A percentile compares a stretch with the other conserved stretches of the same genome.
phyloP scores from a whole-genome alignment of 2,888 invertebrate genomes.

The Leptodirus hochenwartii region DNA sequence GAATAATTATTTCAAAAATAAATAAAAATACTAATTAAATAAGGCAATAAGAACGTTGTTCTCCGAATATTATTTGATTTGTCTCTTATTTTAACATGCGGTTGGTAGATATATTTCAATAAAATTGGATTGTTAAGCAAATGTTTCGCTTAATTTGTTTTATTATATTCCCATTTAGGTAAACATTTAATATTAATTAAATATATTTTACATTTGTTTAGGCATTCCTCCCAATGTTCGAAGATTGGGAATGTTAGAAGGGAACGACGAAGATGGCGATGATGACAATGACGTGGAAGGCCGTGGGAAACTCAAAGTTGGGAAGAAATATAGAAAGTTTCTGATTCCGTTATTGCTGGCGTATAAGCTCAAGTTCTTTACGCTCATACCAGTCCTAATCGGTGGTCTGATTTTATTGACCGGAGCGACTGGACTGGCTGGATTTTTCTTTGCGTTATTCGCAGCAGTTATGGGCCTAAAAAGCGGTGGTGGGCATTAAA shows the following conservation, averaged over 20 bases:
- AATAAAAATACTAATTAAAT: too few relatives aligned
- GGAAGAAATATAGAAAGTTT: slow-evolving; percentile 46
- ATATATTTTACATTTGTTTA: too few relatives aligned
- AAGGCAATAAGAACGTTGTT: too few relatives aligned
- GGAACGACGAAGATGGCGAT: slow-evolving; percentile 9
- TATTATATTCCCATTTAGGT: too few relatives aligned
- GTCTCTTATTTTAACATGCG: too few relatives aligned
- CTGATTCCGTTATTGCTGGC: slow-evolving; percentile 60
- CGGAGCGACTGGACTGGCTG: slow-evolving; percentile 63
- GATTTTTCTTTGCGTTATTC: slow-evolving; percentile 76
- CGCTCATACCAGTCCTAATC: slow-evolving; percentile 56
- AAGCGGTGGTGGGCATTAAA: slow-evolving; percentile 23
- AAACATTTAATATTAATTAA: too few relatives aligned
- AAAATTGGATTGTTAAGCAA: too few relatives aligned
- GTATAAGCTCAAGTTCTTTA: slow-evolving; percentile 68
- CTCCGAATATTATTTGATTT: too few relatives aligned
- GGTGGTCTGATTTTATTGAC: slow-evolving; percentile 53
- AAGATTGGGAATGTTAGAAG: slow-evolving; percentile 7
- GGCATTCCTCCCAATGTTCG: too few relatives aligned
- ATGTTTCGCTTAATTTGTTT: too few relatives aligned
- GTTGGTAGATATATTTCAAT: too few relatives aligned
- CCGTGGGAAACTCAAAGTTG: slow-evolving; percentile 16
- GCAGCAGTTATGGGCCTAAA: slow-evolving; percentile 66
- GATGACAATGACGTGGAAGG: slow-evolving; percentile 11
- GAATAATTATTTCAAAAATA: too few relatives aligned